Evolutionary conservation across 2,113 vertebrate species (phyloP).

Genomic region (Mormoops blainvillei): DNA sequence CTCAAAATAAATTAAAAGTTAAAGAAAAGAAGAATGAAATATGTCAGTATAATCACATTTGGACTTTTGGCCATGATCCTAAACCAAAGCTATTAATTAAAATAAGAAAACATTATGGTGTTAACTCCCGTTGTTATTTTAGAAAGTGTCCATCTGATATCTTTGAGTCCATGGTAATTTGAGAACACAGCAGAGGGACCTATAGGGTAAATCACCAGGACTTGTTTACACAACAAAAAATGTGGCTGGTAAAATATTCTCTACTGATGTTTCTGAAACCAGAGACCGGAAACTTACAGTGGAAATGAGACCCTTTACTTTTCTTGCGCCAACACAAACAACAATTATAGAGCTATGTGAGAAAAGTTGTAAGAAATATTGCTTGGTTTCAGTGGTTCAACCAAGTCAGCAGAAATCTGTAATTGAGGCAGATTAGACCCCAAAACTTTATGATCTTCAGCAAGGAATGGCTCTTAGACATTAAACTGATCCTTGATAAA

Average conservation of each 20-base stretch:
- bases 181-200: slow-evolving; percentile 78
- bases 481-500: slow-evolving; percentile 83
- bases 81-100: slow-evolving; percentile 47
- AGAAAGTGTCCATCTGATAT: slow-evolving; percentile 77
- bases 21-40: neutral
- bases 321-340: slow-evolving; percentile 91
- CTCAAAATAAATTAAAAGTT: neutral
- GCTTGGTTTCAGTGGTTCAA: slow-evolving; percentile 84
- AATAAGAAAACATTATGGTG: slow-evolving; percentile 9
- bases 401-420: slow-evolving; percentile 87
- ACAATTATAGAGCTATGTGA: slow-evolving; percentile 88
- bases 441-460: slow-evolving; percentile 79
- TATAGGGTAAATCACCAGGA: slow-evolving; percentile 84
- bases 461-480: slow-evolving; percentile 80
- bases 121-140: slow-evolving; percentile 76
- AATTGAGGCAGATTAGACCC: slow-evolving; percentile 82
- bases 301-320: slow-evolving; percentile 85
- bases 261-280: slow-evolving; percentile 85
- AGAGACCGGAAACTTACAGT: slow-evolving; percentile 87
- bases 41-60: slow-evolving; percentile 36
- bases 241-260: slow-evolving; percentile 88
- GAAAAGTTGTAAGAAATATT: slow-evolving; percentile 88
- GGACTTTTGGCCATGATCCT: neutral
- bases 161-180: slow-evolving; percentile 74
- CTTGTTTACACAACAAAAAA: slow-evolving; percentile 89